These are phyloP conservation scores for Pomacea maculata DNA, from an alignment of 1,140 invertebrate species.

Conservation along the genomic window DNA sequence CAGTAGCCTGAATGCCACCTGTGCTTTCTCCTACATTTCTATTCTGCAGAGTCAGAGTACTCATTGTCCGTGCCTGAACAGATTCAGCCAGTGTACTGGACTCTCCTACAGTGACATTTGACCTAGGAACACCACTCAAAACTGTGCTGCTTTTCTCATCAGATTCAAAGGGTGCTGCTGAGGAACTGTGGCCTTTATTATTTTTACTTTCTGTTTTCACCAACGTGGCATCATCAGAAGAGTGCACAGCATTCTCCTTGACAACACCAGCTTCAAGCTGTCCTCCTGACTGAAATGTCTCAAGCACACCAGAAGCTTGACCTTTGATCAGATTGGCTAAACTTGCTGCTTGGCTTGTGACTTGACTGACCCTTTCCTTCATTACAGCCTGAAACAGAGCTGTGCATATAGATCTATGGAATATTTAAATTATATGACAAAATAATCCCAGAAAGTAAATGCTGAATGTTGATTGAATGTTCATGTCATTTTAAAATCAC, in stretches of 20 bases:
- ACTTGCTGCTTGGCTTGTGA: constrained; percentile 28
- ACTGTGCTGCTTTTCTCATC: neutral
- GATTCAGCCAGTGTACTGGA: no score
- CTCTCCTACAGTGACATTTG: neutral
- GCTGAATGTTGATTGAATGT: neutral
- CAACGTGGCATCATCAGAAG: neutral
- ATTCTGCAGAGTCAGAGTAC: no score
- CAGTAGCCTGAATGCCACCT: no score
- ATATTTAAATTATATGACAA: neutral
- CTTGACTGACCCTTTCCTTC: constrained; percentile 33
- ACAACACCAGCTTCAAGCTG: neutral
- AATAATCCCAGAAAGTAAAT: neutral
- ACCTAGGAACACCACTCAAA: neutral
- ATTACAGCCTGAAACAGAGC: constrained; percentile 36
- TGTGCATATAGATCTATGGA: no score
- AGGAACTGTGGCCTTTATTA: neutral
- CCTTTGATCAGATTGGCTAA: constrained; percentile 13
- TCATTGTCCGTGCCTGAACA: no score
- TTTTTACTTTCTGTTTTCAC: neutral
- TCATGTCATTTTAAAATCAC: neutral
- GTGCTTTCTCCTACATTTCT: no score
- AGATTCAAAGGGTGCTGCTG: neutral
- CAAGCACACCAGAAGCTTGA: constrained; percentile 33
- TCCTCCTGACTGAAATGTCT: constrained; percentile 21
- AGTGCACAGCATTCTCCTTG: neutral